Evolutionary conservation across 2,797 vertebrate genomes (phyloP).

Genomic region (Agapornis canus): DNA sequence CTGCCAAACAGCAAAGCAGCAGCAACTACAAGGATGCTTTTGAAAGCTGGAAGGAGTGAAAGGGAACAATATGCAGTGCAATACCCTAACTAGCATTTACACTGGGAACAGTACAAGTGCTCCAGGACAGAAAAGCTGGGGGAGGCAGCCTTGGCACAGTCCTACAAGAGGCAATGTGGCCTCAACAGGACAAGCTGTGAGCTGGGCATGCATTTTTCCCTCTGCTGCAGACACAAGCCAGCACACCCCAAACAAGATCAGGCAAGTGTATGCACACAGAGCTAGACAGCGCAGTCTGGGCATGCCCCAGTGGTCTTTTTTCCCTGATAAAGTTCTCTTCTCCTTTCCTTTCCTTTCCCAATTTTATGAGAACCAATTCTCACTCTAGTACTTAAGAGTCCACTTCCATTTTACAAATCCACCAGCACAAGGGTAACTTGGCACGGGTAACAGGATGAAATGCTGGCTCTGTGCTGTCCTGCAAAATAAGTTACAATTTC

Average conservation of each 20-base stretch:
- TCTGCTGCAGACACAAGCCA: not conserved
- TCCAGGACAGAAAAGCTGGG: not conserved
- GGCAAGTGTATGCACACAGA: not conserved
- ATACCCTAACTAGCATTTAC: not conserved
- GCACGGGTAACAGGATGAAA: not conserved
- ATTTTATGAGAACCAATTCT: not conserved
- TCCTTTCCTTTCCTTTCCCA: not conserved
- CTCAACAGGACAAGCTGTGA: not conserved
- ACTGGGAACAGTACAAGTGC: not conserved
- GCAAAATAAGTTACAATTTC: not conserved
- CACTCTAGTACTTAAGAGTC: not conserved
- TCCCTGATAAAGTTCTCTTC: not conserved
- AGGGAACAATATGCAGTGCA: not conserved
- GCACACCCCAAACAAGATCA: accelerated
- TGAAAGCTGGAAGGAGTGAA: not conserved
- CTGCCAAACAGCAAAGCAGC: not conserved
- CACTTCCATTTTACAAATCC: not conserved
- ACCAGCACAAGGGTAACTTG: not conserved
- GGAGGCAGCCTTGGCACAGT: not conserved
- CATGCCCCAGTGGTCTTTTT: accelerated
- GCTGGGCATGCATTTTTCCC: accelerated
- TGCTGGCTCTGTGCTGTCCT: not conserved
- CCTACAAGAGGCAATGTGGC: accelerated
- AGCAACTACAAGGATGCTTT: not conserved
- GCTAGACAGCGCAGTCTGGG: accelerated